Conservation (phyloP, 2,797 vertebrate genomes). For the Anguilla pacifica region DNA sequence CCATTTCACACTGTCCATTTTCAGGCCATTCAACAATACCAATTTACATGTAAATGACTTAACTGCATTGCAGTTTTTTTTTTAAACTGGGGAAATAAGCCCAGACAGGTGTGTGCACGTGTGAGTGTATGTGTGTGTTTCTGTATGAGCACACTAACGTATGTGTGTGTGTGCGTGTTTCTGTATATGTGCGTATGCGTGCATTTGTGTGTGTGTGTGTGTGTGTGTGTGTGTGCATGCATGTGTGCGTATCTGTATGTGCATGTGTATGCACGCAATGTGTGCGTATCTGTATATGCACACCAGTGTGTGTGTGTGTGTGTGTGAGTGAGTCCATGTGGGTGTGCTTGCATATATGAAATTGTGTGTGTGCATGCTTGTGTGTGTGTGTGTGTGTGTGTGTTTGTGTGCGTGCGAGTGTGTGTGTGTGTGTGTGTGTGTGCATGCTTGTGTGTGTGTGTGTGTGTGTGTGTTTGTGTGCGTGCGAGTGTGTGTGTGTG, state of each 20-base stretch:
- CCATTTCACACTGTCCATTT: not conserved
- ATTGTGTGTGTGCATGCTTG: not conserved
- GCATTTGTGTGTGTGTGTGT: not conserved
- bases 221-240: not conserved
- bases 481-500: too few species aligned
- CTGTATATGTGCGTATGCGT: not conserved
- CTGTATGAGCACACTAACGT: not conserved
- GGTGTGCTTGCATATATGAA: not conserved
- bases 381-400: not conserved
- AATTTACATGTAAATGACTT: not conserved
- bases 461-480: too few species aligned
- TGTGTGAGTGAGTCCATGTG: too few species aligned
- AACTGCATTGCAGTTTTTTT: not conserved
- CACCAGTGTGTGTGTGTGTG: not conserved
- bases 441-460: not conserved
- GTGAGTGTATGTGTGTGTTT: not conserved
- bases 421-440: too few species aligned
- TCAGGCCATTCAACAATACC: not conserved
- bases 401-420: not conserved
- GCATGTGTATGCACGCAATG: not conserved
- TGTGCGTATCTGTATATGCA: not conserved
- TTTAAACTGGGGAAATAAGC: not conserved
- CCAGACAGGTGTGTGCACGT: too few species aligned
- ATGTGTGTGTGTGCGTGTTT: too few species aligned
- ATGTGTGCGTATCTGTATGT: not conserved